Evolutionary conservation across 2,888 invertebrate species (phyloP).

Genomic region (Apoda limacodes): DNA sequence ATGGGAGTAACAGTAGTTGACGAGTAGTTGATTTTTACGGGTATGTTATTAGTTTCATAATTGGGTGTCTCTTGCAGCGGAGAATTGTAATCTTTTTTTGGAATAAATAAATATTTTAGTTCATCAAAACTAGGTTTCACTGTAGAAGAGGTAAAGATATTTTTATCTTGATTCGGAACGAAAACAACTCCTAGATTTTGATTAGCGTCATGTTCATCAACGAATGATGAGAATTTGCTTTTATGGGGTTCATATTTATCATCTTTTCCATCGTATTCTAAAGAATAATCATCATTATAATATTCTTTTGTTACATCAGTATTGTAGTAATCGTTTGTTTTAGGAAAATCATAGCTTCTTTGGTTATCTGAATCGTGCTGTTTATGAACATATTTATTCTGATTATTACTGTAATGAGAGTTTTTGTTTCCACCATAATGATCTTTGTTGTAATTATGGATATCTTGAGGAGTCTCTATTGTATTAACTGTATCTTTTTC

Average conservation of each 20-base stretch:
- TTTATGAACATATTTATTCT: conserved; percentile 14
- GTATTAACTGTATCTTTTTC: conserved; percentile 12
- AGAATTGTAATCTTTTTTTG: conserved; percentile 26
- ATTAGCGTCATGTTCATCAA: conserved; percentile 19
- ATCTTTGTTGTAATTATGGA: conserved; percentile 15
- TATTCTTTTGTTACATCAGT: conserved; percentile 40
- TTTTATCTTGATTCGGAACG: conserved; percentile 15
- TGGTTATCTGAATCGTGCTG: conserved; percentile 15
- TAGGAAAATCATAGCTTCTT: too few relatives aligned
- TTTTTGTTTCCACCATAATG: conserved; percentile 10
- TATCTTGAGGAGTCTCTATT: conserved; percentile 23
- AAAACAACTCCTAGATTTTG: conserved; percentile 15
- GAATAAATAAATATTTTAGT: conserved; percentile 36
- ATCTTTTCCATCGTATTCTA: conserved; percentile 31
- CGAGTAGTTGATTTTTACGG: conserved; percentile 28
- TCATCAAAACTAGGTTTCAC: conserved; percentile 29
- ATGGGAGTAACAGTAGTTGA: conserved; percentile 27
- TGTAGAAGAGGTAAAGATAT: conserved; percentile 14
- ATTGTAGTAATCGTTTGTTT: conserved; percentile 28
- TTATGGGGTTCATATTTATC: conserved; percentile 34
- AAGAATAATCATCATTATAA: conserved; percentile 41
- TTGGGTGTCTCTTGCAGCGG: conserved; percentile 15
- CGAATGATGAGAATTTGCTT: conserved; percentile 33
- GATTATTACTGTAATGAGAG: conserved; percentile 16
- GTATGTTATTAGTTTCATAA: conserved; percentile 18